Percentiles rank a stretch among this genome's conserved stretches.
Conservation (phyloP, 2,113 vertebrate genomes). For the Neolamprologus modestus region DNA sequence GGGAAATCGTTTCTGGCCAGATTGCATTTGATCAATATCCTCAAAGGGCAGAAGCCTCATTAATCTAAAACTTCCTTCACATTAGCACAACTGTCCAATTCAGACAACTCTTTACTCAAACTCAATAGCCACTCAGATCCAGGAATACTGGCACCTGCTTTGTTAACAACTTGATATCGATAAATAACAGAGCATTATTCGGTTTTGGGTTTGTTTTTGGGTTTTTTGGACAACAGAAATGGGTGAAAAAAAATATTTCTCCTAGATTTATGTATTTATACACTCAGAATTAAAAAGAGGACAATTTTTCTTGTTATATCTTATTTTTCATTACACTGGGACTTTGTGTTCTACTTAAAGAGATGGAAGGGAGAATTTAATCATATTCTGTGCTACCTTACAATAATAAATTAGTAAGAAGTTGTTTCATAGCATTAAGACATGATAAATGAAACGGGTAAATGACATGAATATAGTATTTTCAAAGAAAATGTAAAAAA, state of each 20-base stretch:
- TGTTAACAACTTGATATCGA: background rate
- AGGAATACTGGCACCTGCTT: background rate
- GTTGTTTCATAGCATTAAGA: background rate
- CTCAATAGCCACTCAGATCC: constrained; percentile 28
- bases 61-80: constrained; percentile 63
- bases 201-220: fast-evolving
- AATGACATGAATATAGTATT: background rate
- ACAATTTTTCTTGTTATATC: background rate
- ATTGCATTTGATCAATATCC: constrained; percentile 64
- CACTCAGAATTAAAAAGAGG: background rate
- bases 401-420: background rate
- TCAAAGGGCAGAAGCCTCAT: constrained; percentile 53
- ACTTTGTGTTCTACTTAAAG: background rate
- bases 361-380: background rate
- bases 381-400: background rate
- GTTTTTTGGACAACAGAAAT: background rate
- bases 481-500: background rate
- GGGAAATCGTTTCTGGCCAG: constrained; percentile 53
- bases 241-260: background rate
- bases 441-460: background rate
- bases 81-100: constrained; percentile 44
- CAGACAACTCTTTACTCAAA: constrained; percentile 25
- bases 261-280: background rate
- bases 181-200: background rate
- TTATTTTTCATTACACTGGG: background rate